Percentiles rank a stretch among this genome's conserved stretches.
phyloP scores from a whole-genome alignment of 2,113 vertebrate genomes.

The Alectura lathami region DNA sequence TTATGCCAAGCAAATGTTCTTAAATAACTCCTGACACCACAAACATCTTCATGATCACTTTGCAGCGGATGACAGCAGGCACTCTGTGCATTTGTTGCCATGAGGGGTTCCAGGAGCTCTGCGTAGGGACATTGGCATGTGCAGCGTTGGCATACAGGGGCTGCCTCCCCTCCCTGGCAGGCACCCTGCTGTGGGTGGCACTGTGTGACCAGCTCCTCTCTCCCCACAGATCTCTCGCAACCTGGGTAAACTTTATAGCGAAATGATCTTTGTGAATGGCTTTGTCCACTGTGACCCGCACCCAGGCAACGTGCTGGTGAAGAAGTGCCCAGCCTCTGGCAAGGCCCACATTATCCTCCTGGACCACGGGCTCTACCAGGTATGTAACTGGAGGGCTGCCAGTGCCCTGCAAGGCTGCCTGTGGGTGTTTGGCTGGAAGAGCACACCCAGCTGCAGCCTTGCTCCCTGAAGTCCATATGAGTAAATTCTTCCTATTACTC shows the following conservation, averaged over 20 bases:
- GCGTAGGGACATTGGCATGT: rapidly evolving
- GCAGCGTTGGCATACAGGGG: rapidly evolving
- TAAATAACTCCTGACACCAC: background rate
- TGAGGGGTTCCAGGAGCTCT: background rate
- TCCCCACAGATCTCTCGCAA: slow-evolving; percentile 87
- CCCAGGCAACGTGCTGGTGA: slow-evolving; percentile 92
- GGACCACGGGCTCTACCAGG: slow-evolving; percentile 98
- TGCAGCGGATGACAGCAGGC: background rate
- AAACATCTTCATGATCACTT: background rate
- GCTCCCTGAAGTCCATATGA: background rate
- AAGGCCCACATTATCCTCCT: slow-evolving; percentile 89
- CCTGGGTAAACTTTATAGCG: slow-evolving; percentile 93
- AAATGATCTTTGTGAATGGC: slow-evolving; percentile 97
- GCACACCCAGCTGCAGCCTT: background rate
- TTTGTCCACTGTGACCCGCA: slow-evolving; percentile 98
- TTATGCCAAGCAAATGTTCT: background rate
- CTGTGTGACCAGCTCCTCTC: background rate
- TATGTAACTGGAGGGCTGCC: slow-evolving; percentile 41
- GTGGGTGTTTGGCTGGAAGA: background rate
- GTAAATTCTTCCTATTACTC: background rate
- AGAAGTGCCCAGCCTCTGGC: slow-evolving; percentile 79
- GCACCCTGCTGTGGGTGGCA: background rate
- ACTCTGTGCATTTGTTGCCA: background rate
- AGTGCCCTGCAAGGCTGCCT: background rate
- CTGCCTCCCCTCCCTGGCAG: background rate